phyloP scores from a whole-genome alignment of 37 sponge, comb jelly and placozoan species.

The Petrosia ficiformis region DNA sequence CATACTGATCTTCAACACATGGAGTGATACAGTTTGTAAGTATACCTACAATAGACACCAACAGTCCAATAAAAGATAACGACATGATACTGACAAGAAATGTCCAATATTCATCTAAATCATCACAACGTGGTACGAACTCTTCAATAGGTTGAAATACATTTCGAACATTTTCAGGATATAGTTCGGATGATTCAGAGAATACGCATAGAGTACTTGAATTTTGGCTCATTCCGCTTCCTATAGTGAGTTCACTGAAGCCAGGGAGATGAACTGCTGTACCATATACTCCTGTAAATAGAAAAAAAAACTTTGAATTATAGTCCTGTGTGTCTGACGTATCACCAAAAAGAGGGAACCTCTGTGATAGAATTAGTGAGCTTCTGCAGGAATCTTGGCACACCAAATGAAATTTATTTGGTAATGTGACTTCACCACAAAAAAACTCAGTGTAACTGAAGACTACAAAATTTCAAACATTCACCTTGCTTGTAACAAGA shows the following conservation, averaged over 20 bases:
- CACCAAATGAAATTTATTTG: too few relatives aligned
- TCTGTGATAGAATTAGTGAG: too few relatives aligned
- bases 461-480: too few relatives aligned
- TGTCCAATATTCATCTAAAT: conserved; percentile 31
- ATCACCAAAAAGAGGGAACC: too few relatives aligned
- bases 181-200: conserved; percentile 23
- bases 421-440: too few relatives aligned
- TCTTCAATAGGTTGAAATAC: conserved; percentile 21
- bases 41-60: conserved; percentile 30
- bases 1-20: conserved; percentile 27
- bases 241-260: neutral
- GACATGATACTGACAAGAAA: conserved; percentile 41
- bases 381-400: too few relatives aligned
- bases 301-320: too few relatives aligned
- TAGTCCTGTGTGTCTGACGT: too few relatives aligned
- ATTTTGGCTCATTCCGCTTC: neutral
- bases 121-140: conserved; percentile 21
- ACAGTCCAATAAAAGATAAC: conserved; percentile 32
- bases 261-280: conserved; percentile 26
- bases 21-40: conserved; percentile 45
- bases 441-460: too few relatives aligned
- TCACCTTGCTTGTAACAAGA: too few relatives aligned
- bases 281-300: conserved; percentile 34
- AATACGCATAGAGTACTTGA: conserved; percentile 25
- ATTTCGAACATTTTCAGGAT: conserved; percentile 9